Evolutionary conservation across 2,888 invertebrate species (phyloP), one percentile per base, ranked within the genome.

Genomic region (Tetragnatha montana): DNA sequence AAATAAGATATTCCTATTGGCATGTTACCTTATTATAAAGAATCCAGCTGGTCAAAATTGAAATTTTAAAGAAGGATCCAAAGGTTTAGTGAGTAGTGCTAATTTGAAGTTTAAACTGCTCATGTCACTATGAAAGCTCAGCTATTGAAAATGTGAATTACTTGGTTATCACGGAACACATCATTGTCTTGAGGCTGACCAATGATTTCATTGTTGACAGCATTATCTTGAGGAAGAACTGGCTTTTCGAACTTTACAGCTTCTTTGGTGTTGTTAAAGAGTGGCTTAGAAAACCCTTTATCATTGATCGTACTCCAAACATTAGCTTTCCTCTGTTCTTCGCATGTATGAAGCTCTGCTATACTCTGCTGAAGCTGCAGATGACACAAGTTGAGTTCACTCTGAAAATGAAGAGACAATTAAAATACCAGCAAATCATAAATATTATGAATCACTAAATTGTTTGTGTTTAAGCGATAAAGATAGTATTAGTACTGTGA

Each of bases 301-400:
- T 60, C 60, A 50, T 69, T 69, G 6, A 19, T 22, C n/a, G 70
- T 22, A 81, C 71, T 71, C 14, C 70, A 4, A 70, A 60, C 81
- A 49, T 89, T 69, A n/a, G n/a, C 35, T 60, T 68, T 75, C n/a
- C 81, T 51, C n/a, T 85, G 76, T 68, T 85, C 81, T 50, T 89
- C 81, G 50, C 89, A 89, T 22, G 70, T 76, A 17, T 75, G 49
- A 8, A 89, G 51, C 68, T 89, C 89, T 70, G 70, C 47, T 81
- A 85, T 85, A 6, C 50, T 22, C 73, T 89, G 89, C 6, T 89
- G 81, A n/a, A 74, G 81, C 51, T 90, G 90, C 22, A 90, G 85
- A 17, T 88, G 88, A 17, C 90, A 90, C 50, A 88, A 76, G 17
- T 81, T 87, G 49, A 85, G 22, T 70, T 90, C 90, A 83, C 80